A percentile compares a stretch with the other conserved stretches of the same genome.
phyloP scores from a whole-genome alignment of 2,797 vertebrate species.

The Acropternis orthonyx region DNA sequence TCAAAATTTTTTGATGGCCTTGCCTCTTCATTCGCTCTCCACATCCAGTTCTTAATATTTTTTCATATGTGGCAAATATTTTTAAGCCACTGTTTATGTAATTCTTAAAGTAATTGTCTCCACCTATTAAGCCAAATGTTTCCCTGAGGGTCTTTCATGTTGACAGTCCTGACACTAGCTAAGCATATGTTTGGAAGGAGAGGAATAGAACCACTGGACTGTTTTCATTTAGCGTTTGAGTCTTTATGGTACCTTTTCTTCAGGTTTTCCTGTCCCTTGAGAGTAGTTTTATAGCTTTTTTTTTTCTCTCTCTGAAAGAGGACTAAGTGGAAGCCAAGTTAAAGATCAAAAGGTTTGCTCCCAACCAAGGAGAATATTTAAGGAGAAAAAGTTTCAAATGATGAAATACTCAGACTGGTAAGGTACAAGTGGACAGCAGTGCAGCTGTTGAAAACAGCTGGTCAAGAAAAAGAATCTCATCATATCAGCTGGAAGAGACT shows the following conservation, averaged over 20 bases:
- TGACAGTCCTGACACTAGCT: not conserved
- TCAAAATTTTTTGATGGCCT: not conserved
- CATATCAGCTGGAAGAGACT: not conserved
- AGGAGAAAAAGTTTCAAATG: not conserved
- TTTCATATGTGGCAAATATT: not conserved
- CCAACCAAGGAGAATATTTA: not conserved
- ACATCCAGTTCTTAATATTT: not conserved
- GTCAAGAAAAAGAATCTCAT: not conserved
- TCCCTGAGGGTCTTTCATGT: not conserved
- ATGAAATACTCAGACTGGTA: not conserved
- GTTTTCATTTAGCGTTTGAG: not conserved
- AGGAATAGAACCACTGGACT: not conserved
- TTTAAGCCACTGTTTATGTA: not conserved
- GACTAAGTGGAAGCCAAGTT: not conserved
- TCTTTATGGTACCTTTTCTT: not conserved
- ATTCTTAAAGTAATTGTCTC: not conserved
- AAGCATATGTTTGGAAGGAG: not conserved
- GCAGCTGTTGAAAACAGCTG: not conserved
- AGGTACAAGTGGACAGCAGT: not conserved
- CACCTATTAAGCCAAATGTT: not conserved
- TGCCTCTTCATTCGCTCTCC: slow-evolving; percentile 1
- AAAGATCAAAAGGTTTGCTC: not conserved
- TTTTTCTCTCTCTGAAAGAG: not conserved
- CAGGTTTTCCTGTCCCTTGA: not conserved
- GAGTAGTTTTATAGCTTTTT: not conserved